Evolutionary conservation across 2,113 vertebrate species (phyloP).

Genomic region (Centropus unirufus): DNA sequence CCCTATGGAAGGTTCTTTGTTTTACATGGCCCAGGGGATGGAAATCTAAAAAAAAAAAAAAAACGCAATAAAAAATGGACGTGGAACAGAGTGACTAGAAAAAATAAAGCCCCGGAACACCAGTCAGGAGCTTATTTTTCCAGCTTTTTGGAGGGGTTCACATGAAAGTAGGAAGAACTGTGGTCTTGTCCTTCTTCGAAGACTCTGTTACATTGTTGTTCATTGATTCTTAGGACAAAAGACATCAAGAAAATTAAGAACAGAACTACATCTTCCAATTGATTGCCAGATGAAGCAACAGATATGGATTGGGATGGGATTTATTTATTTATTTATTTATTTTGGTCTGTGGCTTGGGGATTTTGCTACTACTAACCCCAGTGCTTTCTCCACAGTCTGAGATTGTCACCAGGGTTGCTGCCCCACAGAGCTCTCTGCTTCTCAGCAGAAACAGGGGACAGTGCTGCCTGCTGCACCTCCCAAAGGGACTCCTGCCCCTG

Average conservation of each 20-base stretch:
- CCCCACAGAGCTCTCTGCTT: rapidly evolving
- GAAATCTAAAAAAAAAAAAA: neutral
- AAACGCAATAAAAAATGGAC: neutral
- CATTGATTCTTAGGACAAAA: neutral
- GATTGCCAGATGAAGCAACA: neutral
- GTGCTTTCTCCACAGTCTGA: neutral
- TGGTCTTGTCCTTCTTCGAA: neutral
- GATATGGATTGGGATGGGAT: neutral
- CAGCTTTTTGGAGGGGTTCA: neutral
- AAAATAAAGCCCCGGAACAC: neutral
- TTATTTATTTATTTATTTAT: neutral
- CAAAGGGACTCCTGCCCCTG: neutral
- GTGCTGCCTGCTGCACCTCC: neutral
- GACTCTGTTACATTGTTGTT: neutral
- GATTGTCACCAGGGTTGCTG: neutral
- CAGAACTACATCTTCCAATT: neutral
- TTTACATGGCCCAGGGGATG: neutral
- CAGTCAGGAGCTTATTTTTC: neutral
- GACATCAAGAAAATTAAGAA: neutral
- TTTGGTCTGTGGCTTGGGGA: neutral
- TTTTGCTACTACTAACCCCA: neutral
- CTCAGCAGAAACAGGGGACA: neutral
- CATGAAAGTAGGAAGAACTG: neutral
- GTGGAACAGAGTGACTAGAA: neutral
- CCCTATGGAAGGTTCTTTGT: neutral